Evolutionary conservation across 2,888 invertebrate genomes (phyloP).

Genomic region (Meteorus colon): DNA sequence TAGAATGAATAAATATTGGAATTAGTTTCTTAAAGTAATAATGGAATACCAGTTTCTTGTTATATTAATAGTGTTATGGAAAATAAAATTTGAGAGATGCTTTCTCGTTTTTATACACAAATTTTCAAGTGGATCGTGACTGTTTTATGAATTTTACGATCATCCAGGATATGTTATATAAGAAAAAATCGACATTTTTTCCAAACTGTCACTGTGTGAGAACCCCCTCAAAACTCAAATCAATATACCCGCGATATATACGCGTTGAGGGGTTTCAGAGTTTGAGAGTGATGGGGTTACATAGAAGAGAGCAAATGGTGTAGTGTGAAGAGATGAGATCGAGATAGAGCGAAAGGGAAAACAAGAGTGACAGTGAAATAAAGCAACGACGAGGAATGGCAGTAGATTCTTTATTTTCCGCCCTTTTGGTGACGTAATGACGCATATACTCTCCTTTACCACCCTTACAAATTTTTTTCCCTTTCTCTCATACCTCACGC

Average conservation of each 20-base stretch:
- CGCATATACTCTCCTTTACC: constrained; percentile 30
- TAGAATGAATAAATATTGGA: no score
- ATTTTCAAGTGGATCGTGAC: no score
- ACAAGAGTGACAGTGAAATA: constrained; percentile 32
- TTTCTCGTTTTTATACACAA: no score
- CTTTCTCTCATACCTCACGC: background rate
- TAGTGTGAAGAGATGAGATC: background rate
- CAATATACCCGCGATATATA: constrained; percentile 17
- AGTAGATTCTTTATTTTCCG: constrained; percentile 42
- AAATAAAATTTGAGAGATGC: no score
- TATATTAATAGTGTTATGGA: no score
- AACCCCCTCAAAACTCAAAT: constrained; percentile 10
- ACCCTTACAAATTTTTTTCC: constrained; percentile 28
- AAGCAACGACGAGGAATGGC: constrained; percentile 30
- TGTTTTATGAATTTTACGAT: no score
- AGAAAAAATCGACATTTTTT: no score
- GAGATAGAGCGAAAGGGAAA: constrained; percentile 1
- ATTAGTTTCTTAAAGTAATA: no score
- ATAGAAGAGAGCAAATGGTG: background rate
- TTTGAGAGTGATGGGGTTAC: no score
- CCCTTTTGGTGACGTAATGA: constrained; percentile 45
- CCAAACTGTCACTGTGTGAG: no score
- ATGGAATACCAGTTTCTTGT: no score
- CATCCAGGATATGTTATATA: no score
- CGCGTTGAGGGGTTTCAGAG: constrained; percentile 6